Percentiles rank a stretch among this genome's conserved stretches.
Evolutionary conservation across 1,140 invertebrate genomes (phyloP).

Genomic region (Physella acuta): DNA sequence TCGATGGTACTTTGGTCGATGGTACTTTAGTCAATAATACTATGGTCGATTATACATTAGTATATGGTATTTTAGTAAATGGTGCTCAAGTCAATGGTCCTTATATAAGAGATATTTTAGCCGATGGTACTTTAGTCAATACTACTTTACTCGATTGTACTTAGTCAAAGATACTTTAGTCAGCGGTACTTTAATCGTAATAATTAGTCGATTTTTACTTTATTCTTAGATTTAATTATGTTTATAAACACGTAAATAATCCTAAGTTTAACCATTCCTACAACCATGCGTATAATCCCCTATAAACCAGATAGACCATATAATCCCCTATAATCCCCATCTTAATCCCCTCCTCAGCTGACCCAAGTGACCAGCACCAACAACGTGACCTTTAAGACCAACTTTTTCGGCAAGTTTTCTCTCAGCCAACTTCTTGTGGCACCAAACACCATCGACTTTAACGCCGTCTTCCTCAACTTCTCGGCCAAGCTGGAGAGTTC

Average conservation of each 20-base stretch:
- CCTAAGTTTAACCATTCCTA: neutral
- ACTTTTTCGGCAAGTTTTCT: slow-evolving; percentile 37
- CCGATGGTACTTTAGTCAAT: too few relatives aligned
- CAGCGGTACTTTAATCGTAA: neutral
- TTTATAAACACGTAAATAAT: neutral
- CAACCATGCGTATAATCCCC: neutral
- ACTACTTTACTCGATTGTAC: too few relatives aligned
- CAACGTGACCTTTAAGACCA: slow-evolving; percentile 32
- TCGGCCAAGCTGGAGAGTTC: slow-evolving; percentile 29
- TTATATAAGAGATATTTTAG: too few relatives aligned
- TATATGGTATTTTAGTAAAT: too few relatives aligned
- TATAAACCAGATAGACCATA: neutral
- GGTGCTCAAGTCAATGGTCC: too few relatives aligned
- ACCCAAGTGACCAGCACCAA: neutral
- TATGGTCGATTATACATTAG: too few relatives aligned
- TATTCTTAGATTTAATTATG: neutral
- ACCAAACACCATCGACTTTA: slow-evolving; percentile 37
- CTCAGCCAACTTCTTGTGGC: slow-evolving; percentile 27
- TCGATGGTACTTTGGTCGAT: too few relatives aligned
- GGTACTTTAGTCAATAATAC: too few relatives aligned
- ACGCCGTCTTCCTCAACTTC: slow-evolving; percentile 38
- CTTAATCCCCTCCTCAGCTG: slow-evolving; percentile 9
- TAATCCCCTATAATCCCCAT: neutral
- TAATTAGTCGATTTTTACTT: neutral
- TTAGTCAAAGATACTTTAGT: too few relatives aligned